Base-by-base conservation (phyloP, 1,140 invertebrate genomes). In the Drosophila santomea region DNA sequence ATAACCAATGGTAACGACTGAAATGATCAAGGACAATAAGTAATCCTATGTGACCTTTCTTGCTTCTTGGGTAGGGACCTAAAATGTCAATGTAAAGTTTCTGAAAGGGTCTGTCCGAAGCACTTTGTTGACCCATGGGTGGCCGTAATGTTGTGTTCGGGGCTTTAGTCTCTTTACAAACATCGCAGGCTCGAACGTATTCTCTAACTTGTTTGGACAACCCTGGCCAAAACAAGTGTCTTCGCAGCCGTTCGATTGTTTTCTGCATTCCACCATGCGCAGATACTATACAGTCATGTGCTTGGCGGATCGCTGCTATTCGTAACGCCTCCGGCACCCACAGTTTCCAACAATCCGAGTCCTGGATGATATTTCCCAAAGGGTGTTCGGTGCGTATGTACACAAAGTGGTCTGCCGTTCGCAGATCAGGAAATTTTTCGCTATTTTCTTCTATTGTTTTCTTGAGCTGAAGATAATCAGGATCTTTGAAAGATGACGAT, bases 361-460 rank as follows among this genome's bases (percentile, higher is more conserved):
- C 67, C 63, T 11, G 5, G 8, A 48, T 14, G 14, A 11, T 10
- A 39, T 36, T 28, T 1, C 56, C 56, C 11, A 14, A n/a, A 10
- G 15, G 17, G 25, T 60, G 51, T 32, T 74, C 55, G 12, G 55
- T 74, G n/a, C 50, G 15, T 12, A 52, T 36, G 17, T 60, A 68
- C 0, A 74, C 8, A 10, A 23, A 50, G 1, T 6, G 0, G 3
- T 25, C 23, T 25, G 23, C 23, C 23, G 23, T 25, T 25, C 23
- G 2, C 2, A 25, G 23, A 25, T 17, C 17, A 17, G 1, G 3
- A 25, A 25, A 25, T 25, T 25, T 25, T 25, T 25, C 23, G 3
- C 23, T 25, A 25, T 48, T 25, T 35, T 68, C 48, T 2, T 35
- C 7, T 6, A 74, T 14, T 48, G 23, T 55, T 10, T n/a, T 56